Evolutionary conservation across 2,113 vertebrate genomes (phyloP).

Genomic region (Pomatorhinus ruficollis): DNA sequence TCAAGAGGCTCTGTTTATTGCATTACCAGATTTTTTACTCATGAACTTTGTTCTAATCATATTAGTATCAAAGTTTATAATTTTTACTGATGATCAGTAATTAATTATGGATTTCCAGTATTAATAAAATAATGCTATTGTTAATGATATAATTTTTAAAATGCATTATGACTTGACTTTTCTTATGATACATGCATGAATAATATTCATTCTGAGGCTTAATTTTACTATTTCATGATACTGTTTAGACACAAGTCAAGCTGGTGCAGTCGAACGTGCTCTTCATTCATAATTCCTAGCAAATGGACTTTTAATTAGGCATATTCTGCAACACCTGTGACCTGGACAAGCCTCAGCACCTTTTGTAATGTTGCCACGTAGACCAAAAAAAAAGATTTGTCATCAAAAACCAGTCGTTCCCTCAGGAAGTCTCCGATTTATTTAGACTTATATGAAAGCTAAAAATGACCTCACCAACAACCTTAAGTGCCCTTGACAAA

Average conservation of each 20-base stretch:
- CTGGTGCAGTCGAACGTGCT: not conserved
- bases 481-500: not conserved
- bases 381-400: not conserved
- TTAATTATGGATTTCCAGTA: conserved; percentile 40
- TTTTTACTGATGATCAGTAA: conserved; percentile 44
- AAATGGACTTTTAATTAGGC: conserved; percentile 40
- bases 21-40: conserved; percentile 57
- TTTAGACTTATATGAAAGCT: not conserved
- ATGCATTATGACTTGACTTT: not conserved
- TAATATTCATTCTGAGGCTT: not conserved
- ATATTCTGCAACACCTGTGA: conserved; percentile 29
- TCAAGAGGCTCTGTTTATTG: conserved; percentile 40
- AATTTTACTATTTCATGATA: not conserved
- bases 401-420: not conserved
- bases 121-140: conserved; percentile 36
- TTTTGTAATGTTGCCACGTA: not conserved
- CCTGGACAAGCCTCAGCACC: not conserved
- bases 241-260: not conserved
- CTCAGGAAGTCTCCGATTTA: not conserved
- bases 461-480: not conserved
- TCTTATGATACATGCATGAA: not conserved
- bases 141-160: not conserved
- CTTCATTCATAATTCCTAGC: not conserved
- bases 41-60: conserved; percentile 52
- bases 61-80: conserved; percentile 28